Percentiles rank a stretch among this genome's conserved stretches.
phyloP scores from a whole-genome alignment of 1,140 invertebrate genomes.

The Alviniconcha marisindica region DNA sequence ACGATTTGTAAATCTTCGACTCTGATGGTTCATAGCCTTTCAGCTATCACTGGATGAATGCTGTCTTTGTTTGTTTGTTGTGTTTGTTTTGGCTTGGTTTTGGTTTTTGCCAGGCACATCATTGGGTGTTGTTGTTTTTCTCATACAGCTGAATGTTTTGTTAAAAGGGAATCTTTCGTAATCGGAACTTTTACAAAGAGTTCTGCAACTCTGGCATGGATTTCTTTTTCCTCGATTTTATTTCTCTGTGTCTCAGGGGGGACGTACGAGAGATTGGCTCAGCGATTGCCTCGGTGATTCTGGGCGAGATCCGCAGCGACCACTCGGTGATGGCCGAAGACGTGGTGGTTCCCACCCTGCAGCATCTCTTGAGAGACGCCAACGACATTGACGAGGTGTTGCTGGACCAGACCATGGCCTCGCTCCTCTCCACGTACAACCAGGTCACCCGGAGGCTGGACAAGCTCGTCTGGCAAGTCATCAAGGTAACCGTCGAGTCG shows the following conservation, averaged over 20 bases:
- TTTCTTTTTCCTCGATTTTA: too few species aligned
- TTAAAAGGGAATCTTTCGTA: too few species aligned
- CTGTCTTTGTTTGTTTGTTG: too few species aligned
- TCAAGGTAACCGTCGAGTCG: conserved; percentile 23
- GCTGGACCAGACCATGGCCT: conserved; percentile 27
- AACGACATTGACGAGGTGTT: conserved; percentile 10
- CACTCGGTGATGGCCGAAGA: conserved; percentile 15
- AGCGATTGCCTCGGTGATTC: conserved; percentile 15
- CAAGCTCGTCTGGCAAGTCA: background rate
- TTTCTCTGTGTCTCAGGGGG: conserved; percentile 8
- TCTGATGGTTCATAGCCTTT: too few species aligned
- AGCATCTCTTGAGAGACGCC: background rate
- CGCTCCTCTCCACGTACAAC: conserved; percentile 21
- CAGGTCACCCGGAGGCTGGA: conserved; percentile 4
- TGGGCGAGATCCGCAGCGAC: conserved; percentile 19
- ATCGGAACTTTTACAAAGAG: too few species aligned
- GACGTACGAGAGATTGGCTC: conserved; percentile 35
- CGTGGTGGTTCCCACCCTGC: conserved; percentile 21
- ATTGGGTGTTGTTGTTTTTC: too few species aligned
- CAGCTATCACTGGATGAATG: too few species aligned
- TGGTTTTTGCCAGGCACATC: too few species aligned
- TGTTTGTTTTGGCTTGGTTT: too few species aligned
- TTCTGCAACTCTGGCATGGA: too few species aligned
- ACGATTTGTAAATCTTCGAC: too few species aligned
- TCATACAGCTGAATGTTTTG: too few species aligned